Evolutionary conservation across 2,888 invertebrate species (phyloP).

Genomic region (Achlya flavicornis): DNA sequence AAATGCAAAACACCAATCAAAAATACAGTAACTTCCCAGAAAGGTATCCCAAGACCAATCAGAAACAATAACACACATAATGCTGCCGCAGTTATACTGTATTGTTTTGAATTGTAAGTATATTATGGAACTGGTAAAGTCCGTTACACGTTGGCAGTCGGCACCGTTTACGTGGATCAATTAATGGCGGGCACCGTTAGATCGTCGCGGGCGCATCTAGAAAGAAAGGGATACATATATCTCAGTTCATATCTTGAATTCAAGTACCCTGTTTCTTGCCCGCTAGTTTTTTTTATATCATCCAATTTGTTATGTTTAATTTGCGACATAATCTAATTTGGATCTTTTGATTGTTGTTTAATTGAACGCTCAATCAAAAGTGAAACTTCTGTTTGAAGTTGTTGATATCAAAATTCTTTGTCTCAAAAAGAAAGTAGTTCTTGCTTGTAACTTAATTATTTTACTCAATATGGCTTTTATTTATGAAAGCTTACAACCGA

Average conservation of each 20-base stretch:
- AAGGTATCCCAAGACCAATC: not conserved
- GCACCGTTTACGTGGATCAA: slow-evolving; percentile 52
- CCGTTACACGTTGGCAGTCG: slow-evolving; percentile 33
- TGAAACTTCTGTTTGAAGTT: too few relatives aligned
- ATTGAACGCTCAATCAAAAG: not conserved
- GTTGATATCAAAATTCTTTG: too few relatives aligned
- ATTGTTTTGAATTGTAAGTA: slow-evolving; percentile 17
- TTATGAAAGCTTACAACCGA: too few relatives aligned
- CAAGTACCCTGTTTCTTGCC: not conserved
- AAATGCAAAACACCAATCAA: not conserved
- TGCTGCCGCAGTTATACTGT: not conserved
- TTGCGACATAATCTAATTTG: not conserved
- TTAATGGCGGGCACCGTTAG: slow-evolving; percentile 48
- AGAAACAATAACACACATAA: slow-evolving; percentile 1
- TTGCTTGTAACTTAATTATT: not conserved
- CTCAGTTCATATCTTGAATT: slow-evolving; percentile 29
- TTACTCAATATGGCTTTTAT: not conserved
- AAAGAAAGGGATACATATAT: too few relatives aligned
- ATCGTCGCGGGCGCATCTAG: slow-evolving; percentile 24
- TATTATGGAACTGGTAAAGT: slow-evolving; percentile 17
- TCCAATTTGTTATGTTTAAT: not conserved
- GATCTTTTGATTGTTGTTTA: not conserved
- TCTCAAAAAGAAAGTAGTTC: not conserved
- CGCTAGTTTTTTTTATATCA: not conserved
- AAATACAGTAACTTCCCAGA: not conserved